Percentiles rank a stretch among this genome's conserved stretches.
These are phyloP conservation scores for Lophochroa leadbeateri DNA, from an alignment of 2,113 vertebrate species.

Conservation along the genomic window DNA sequence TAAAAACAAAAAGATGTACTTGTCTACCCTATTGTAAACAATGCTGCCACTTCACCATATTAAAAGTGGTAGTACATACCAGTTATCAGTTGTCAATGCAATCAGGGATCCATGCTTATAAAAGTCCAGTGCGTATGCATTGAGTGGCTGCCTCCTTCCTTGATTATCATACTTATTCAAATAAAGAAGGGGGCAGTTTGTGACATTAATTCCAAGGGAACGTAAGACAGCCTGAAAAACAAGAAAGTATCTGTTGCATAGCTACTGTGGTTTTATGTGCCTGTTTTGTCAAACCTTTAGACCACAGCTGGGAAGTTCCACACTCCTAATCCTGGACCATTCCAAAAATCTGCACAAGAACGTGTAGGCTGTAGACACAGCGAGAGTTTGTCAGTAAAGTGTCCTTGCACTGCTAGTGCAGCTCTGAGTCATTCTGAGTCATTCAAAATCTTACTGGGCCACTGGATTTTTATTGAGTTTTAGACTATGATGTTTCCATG, in stretches of 20 bases:
- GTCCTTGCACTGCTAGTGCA: not conserved
- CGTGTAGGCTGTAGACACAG: too few species aligned
- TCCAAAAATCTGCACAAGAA: not conserved
- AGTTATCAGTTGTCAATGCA: constrained; percentile 66
- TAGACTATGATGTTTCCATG: not conserved
- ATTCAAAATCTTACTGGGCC: not conserved
- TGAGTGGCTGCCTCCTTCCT: constrained; percentile 60
- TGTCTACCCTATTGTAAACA: not conserved
- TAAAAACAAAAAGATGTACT: not conserved
- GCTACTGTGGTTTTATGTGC: not conserved
- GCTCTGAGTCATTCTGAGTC: not conserved
- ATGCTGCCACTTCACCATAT: not conserved
- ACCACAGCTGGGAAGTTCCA: not conserved
- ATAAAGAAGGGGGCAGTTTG: constrained; percentile 56
- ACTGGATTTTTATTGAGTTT: not conserved
- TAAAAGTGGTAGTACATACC: constrained; percentile 26
- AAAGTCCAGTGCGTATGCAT: constrained; percentile 73
- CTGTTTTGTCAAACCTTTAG: not conserved
- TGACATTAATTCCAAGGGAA: constrained; percentile 42
- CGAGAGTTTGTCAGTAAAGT: not conserved
- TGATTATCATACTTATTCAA: constrained; percentile 17
- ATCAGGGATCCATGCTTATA: constrained; percentile 70
- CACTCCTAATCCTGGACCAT: not conserved
- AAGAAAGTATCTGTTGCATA: not conserved
- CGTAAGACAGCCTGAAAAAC: constrained; percentile 33